These are phyloP conservation scores for Netelia fuscicornis DNA, from an alignment of 2,888 invertebrate genomes.

Conservation along the genomic window DNA sequence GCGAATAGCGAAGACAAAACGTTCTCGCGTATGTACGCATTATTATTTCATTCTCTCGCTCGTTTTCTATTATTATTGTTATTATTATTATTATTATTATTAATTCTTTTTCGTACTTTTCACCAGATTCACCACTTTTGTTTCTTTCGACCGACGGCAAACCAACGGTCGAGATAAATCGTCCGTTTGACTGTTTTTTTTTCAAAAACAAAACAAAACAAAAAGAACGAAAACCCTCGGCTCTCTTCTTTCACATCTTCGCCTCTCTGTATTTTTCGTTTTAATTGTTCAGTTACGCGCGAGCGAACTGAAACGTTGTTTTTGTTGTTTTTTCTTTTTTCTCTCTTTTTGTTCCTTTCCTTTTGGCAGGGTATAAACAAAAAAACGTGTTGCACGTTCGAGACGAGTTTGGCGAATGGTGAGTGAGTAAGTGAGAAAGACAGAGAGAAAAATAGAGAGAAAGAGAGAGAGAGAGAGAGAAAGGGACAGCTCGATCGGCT, in stretches of 20 bases:
- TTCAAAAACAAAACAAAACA: no score
- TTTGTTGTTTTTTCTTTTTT: background rate
- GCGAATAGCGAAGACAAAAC: background rate
- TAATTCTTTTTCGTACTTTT: background rate
- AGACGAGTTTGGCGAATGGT: no score
- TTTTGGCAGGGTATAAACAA: constrained; percentile 15
- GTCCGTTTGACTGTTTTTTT: no score
- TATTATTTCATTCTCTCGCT: background rate
- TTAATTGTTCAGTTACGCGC: no score
- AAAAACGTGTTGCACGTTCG: no score
- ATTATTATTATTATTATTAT: background rate
- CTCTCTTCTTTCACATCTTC: no score
- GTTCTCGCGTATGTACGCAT: background rate
- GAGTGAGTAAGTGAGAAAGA: no score
- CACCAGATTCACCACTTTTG: background rate
- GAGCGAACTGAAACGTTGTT: background rate
- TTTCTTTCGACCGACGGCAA: no score
- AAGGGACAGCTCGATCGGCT: constrained; percentile 53
- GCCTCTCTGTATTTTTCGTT: no score
- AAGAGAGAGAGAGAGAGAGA: constrained; percentile 29
- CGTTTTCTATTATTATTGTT: background rate
- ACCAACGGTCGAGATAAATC: no score
- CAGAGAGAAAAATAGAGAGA: no score
- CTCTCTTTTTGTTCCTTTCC: background rate
- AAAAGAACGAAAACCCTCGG: no score